A percentile compares a stretch with the other conserved stretches of the same genome.
Conservation (phyloP, 2,888 invertebrate genomes). For the Volucella inflata region DNA sequence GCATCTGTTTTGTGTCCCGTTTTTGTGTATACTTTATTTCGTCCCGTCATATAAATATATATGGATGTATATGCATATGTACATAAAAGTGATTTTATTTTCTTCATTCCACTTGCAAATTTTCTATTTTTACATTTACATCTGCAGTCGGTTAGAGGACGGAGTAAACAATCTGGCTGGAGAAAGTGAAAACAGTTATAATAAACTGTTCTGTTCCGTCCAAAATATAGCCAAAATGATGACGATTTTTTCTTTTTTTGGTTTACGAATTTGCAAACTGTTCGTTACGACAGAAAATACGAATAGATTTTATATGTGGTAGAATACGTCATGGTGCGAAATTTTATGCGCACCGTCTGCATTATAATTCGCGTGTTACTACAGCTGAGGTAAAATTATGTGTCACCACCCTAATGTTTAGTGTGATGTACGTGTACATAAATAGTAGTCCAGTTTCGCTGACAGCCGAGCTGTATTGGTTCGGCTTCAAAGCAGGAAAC, state of each 20-base stretch:
- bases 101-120: slow-evolving; percentile 15
- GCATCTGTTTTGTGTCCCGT: slow-evolving; percentile 52
- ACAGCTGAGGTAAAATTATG: slow-evolving; percentile 25
- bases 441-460: background rate
- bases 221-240: background rate
- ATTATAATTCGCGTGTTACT: slow-evolving; percentile 18
- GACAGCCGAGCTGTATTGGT: background rate
- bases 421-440: background rate
- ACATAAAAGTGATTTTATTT: slow-evolving; percentile 20
- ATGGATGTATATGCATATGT: slow-evolving; percentile 5
- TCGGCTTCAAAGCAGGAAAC: slow-evolving; percentile 22
- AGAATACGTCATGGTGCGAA: slow-evolving; percentile 7
- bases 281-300: background rate
- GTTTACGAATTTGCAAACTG: too few species aligned
- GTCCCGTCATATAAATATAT: slow-evolving; percentile 5
- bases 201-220: slow-evolving; percentile 6
- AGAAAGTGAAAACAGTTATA: slow-evolving; percentile 6
- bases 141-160: slow-evolving; percentile 9
- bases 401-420: slow-evolving; percentile 17
- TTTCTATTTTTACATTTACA: slow-evolving; percentile 54
- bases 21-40: slow-evolving; percentile 19
- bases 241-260: background rate
- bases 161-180: slow-evolving; percentile 13
- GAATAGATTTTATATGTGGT: too few species aligned
- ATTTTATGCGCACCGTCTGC: slow-evolving; percentile 27